phyloP scores from a whole-genome alignment of 2,888 invertebrate species.

The Drosophila meridionalis region DNA sequence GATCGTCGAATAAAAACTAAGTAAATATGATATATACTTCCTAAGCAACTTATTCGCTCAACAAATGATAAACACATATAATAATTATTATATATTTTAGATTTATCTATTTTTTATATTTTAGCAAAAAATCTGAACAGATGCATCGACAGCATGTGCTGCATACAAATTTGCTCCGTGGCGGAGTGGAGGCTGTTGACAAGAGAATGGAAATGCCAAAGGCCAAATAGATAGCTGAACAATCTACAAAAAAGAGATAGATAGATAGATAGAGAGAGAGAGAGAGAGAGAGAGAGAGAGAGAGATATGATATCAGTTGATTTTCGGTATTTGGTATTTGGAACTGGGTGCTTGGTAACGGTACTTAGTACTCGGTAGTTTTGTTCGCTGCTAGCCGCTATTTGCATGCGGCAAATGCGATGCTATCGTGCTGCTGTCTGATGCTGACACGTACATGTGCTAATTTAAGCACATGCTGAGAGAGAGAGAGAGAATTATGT shows the following conservation, averaged over 20 bases:
- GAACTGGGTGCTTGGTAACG: neutral
- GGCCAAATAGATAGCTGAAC: constrained; percentile 42
- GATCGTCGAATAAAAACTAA: neutral
- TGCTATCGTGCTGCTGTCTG: constrained; percentile 53
- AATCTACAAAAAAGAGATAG: constrained; percentile 31
- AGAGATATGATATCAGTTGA: constrained; percentile 1
- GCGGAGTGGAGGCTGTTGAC: constrained; percentile 5
- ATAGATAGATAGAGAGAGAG: neutral
- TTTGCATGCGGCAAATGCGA: constrained; percentile 59
- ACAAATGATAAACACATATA: neutral
- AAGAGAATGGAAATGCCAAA: constrained; percentile 37
- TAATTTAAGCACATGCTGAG: constrained; percentile 55
- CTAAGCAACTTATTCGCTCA: neutral
- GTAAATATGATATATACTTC: neutral
- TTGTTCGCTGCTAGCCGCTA: constrained; percentile 10
- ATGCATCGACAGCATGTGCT: constrained; percentile 21
- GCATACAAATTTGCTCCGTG: constrained; percentile 35
- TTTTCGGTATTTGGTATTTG: constrained; percentile 1
- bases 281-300: neutral
- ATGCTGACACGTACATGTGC: constrained; percentile 73
- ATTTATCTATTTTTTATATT: neutral
- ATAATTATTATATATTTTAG: constrained; percentile 3
- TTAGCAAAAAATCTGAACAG: constrained; percentile 26
- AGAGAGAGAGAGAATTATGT: constrained; percentile 16
- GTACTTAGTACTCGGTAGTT: constrained; percentile 11